phyloP scores from a whole-genome alignment of 2,113 vertebrate genomes.

The Motacilla tschutschensis region DNA sequence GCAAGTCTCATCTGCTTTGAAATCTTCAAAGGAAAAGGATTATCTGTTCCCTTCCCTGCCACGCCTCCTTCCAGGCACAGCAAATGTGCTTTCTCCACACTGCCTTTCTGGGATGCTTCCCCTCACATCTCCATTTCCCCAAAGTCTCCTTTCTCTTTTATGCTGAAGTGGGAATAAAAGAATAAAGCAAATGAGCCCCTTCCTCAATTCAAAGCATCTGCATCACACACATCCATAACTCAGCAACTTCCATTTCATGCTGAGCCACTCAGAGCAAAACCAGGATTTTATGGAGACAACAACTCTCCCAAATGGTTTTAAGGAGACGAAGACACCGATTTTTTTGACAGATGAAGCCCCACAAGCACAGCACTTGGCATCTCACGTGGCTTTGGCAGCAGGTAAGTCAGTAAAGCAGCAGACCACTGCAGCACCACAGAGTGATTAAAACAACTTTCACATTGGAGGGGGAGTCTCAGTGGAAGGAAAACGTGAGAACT shows the following conservation, averaged over 20 bases:
- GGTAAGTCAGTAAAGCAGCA: not conserved
- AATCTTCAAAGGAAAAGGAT: conserved; percentile 1
- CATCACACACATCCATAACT: not conserved
- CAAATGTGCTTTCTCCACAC: not conserved
- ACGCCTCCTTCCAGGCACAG: not conserved
- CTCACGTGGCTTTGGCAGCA: not conserved
- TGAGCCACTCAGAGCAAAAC: conserved; percentile 13
- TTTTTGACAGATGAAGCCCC: not conserved
- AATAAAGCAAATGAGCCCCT: conserved; percentile 55
- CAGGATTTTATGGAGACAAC: conserved; percentile 16
- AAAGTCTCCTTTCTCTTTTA: conserved; percentile 30
- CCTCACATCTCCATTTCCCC: not conserved
- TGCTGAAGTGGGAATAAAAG: conserved; percentile 44
- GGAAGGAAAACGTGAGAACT: not conserved
- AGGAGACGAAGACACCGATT: not conserved
- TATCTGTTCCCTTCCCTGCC: not conserved
- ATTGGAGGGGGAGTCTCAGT: not conserved
- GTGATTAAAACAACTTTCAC: not conserved
- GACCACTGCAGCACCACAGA: not conserved
- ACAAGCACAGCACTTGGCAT: not conserved
- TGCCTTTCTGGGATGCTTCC: conserved; percentile 1
- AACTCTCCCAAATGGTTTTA: not conserved
- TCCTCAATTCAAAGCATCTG: conserved; percentile 47
- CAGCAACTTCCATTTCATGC: conserved; percentile 45
- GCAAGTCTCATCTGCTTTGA: not conserved